Evolutionary conservation across 2,888 invertebrate genomes (phyloP).

Genomic region (Spialia ferax): DNA sequence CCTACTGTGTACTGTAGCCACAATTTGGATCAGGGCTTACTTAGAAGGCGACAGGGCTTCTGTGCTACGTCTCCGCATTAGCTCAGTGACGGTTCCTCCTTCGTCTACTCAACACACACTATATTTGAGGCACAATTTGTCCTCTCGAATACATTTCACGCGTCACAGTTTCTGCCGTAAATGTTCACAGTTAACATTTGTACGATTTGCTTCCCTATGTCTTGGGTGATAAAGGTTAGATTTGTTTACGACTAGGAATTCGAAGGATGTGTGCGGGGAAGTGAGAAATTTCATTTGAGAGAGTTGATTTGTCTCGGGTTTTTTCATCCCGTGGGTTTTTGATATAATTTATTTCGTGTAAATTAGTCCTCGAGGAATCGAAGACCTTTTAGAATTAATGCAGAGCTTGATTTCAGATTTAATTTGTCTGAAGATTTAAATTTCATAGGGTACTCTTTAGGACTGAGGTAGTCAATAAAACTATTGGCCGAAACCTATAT

Average conservation of each 20-base stretch:
- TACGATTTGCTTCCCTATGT: slow-evolving; percentile 48
- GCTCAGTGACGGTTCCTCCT: not conserved
- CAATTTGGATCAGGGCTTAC: too few species aligned
- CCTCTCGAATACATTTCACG: slow-evolving; percentile 73
- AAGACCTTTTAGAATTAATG: not conserved
- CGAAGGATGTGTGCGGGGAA: slow-evolving; percentile 67
- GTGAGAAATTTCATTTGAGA: slow-evolving; percentile 84
- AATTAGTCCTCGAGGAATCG: slow-evolving; percentile 55
- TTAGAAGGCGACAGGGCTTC: too few species aligned
- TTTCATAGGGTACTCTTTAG: not conserved
- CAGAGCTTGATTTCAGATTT: not conserved
- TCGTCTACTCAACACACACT: slow-evolving; percentile 52
- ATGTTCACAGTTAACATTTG: slow-evolving; percentile 21
- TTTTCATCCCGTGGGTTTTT: slow-evolving; percentile 61
- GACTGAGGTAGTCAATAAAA: not conserved
- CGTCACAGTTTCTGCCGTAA: slow-evolving; percentile 62
- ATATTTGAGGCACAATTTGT: slow-evolving; percentile 77
- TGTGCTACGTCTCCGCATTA: too few species aligned
- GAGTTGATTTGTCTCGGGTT: slow-evolving; percentile 72
- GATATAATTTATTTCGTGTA: slow-evolving; percentile 74
- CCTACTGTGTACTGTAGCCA: too few species aligned
- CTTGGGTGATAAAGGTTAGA: slow-evolving; percentile 42
- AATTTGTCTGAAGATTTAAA: not conserved
- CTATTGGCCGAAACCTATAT: too few species aligned
- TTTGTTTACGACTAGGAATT: slow-evolving; percentile 53